Conservation (phyloP, 2,797 vertebrate species). For the Sternarchorhynchus goeldii region DNA sequence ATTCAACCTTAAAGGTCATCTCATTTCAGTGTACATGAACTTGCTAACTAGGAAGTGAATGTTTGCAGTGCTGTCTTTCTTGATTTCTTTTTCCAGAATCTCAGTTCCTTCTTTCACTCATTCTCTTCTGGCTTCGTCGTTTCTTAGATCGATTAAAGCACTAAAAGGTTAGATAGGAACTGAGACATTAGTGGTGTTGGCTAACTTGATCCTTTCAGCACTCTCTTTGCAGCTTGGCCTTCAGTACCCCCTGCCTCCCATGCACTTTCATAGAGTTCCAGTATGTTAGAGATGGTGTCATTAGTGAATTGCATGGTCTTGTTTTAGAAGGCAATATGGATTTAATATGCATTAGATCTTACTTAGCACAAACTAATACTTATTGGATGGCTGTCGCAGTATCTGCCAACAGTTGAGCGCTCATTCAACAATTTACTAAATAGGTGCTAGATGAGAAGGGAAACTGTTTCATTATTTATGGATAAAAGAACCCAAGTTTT, state of each 20-base stretch:
- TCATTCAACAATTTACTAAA: background rate
- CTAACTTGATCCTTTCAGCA: slow-evolving; percentile 50
- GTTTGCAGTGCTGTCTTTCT: background rate
- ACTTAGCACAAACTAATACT: background rate
- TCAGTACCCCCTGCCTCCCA: slow-evolving; percentile 37
- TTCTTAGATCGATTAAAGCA: slow-evolving; percentile 47
- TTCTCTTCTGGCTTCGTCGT: slow-evolving; percentile 7
- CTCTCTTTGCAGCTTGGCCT: slow-evolving; percentile 25
- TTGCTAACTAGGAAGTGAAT: background rate
- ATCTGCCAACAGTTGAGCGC: background rate
- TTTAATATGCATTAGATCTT: slow-evolving; percentile 18
- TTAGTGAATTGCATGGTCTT: slow-evolving; percentile 6
- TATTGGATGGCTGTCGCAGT: background rate
- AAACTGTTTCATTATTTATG: slow-evolving; percentile 28
- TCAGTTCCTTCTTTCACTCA: slow-evolving; percentile 14
- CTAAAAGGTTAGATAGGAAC: slow-evolving; percentile 56
- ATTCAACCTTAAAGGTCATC: slow-evolving; percentile 16
- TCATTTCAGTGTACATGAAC: background rate
- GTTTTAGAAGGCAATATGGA: slow-evolving; percentile 3
- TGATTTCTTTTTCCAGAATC: slow-evolving; percentile 2
- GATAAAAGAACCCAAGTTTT: background rate
- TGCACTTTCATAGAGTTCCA: slow-evolving; percentile 40
- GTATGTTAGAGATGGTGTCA: slow-evolving; percentile 25
- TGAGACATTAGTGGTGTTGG: slow-evolving; percentile 48
- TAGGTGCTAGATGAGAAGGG: background rate